Conservation (phyloP, 2,797 vertebrate species). For the Rhinoraja longicauda region DNA sequence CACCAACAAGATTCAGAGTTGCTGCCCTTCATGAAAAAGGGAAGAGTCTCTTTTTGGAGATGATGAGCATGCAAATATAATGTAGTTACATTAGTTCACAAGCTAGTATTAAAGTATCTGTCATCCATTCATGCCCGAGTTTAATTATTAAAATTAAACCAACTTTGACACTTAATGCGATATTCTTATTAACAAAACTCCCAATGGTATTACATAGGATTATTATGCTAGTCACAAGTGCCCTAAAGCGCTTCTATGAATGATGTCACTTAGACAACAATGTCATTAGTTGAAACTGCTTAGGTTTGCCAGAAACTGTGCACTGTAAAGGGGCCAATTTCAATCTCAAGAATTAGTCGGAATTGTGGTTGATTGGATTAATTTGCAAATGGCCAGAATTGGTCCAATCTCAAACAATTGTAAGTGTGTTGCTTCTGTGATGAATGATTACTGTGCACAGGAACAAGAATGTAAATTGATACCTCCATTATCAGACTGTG, state of each 20-base stretch:
- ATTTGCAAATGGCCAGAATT: neutral
- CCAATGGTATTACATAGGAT: neutral
- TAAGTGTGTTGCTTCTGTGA: neutral
- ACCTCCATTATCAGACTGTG: neutral
- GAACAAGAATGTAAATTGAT: neutral
- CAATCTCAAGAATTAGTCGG: neutral
- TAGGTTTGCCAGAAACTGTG: neutral
- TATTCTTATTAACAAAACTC: conserved; percentile 1
- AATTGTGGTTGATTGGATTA: neutral
- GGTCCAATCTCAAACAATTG: neutral
- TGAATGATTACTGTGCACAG: neutral
- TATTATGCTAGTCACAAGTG: neutral
- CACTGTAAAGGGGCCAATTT: neutral
- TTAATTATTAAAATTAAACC: conserved; percentile 9
- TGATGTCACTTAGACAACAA: neutral
- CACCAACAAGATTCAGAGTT: neutral
- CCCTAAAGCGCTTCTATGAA: neutral
- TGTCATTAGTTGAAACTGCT: neutral
- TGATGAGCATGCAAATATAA: neutral
- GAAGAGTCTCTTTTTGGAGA: no score
- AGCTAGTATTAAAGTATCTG: neutral
- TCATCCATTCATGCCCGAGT: neutral
- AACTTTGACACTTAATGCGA: neutral
- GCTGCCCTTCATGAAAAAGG: neutral
- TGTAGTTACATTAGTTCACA: neutral